phyloP scores from a whole-genome alignment of 1,140 invertebrate genomes.

The Atta texana region DNA sequence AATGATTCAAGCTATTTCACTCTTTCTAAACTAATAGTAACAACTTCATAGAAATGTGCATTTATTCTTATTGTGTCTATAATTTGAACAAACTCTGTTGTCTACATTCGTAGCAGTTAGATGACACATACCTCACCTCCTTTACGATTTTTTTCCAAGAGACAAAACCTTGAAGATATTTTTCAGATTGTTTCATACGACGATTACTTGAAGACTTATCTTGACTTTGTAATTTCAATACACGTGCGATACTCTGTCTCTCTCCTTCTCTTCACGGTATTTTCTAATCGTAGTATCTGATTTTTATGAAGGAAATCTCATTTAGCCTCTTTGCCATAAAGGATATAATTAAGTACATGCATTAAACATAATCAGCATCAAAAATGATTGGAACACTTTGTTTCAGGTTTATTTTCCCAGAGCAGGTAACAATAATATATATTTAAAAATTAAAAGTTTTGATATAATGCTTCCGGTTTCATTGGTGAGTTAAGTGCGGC shows the following conservation, averaged over 20 bases:
- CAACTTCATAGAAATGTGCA: no score
- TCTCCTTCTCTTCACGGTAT: background rate
- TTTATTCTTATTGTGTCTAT: no score
- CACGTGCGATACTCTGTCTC: background rate
- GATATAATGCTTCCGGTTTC: background rate
- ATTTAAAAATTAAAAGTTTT: background rate
- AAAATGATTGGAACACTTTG: background rate
- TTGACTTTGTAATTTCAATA: constrained; percentile 4
- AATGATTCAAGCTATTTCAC: no score
- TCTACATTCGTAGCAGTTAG: background rate
- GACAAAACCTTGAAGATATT: background rate
- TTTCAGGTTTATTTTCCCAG: background rate
- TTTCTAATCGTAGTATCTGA: background rate
- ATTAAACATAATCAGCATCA: background rate
- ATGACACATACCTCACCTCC: background rate
- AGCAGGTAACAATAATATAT: background rate
- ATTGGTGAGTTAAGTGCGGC: no score
- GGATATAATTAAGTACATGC: constrained; percentile 13
- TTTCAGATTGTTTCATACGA: constrained; percentile 3
- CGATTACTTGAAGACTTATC: constrained; percentile 10
- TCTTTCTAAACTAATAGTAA: no score
- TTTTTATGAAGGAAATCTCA: constrained; percentile 2
- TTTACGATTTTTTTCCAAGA: background rate
- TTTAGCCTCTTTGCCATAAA: constrained; percentile 7
- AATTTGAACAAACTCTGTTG: no score